Evolutionary conservation across 1,140 invertebrate genomes (phyloP), one percentile per base, ranked within the genome.

Genomic region (Diorhabda sublineata): DNA sequence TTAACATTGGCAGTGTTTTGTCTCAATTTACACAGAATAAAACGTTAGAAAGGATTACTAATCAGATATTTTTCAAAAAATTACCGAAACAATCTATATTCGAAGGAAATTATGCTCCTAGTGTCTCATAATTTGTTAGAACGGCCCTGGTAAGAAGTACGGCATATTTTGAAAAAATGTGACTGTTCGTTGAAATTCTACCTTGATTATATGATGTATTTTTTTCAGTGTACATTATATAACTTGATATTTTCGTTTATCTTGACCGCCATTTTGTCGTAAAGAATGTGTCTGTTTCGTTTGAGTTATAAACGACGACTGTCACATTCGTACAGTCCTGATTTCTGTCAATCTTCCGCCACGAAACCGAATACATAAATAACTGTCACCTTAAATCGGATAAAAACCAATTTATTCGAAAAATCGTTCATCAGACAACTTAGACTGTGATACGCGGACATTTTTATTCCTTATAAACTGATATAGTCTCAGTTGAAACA

Each of bases 341-440:
- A 75, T 75, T 75, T 75, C 74, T 71, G 74, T 75, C 74, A 75
- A 75, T 75, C 75, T 73, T 41, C 68, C n/a, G 44, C 45, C 56
- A 67, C 67, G 61, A 47, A 64, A 6, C 52, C 71, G 45, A 67
- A 71, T 63, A 72, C 73, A 76, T 75, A 76, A 73, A 76, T 76
- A 71, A 44, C 61, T 64, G 75, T 76, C 75, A 69, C 45, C 44
- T 61, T 64, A 70, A 73, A 76, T 76, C 75, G 70, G 73, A 76
- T 75, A 76, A 76, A 76, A 76, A 76, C 66, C 73, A 71, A 76
- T 74, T 76, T 76, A 76, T 76, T 71, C 70, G 61, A 71, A 71
- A 70, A 73, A 65, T 63, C 69, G 71, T 61, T 57, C 69, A 61
- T 41, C 43, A 66, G 64, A 62, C 44, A 63, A 42, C 44, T 66